Evolutionary conservation across 2,888 invertebrate species (phyloP).

Genomic region (Pristionchus fissidentatus): DNA sequence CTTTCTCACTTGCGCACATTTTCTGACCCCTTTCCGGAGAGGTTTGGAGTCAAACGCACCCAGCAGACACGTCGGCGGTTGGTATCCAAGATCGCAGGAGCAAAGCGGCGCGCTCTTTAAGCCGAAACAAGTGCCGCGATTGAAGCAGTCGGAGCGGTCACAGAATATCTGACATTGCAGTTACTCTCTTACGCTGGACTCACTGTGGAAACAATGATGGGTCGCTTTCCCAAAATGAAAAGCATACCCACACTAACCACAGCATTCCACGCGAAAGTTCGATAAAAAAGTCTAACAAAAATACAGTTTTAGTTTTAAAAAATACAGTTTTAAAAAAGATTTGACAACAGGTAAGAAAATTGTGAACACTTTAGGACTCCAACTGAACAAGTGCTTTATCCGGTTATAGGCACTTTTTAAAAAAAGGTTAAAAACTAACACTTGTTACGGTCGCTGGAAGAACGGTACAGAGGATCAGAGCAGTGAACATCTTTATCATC

Average conservation of each 20-base stretch:
- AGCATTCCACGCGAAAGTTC: background rate
- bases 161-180: constrained; percentile 1
- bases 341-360: background rate
- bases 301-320: background rate
- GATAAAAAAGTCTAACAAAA: background rate
- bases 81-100: constrained; percentile 7
- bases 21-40: too few species aligned
- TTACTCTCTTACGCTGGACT: too few species aligned
- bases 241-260: background rate
- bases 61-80: background rate
- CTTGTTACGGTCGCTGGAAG: too few species aligned
- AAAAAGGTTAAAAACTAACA: too few species aligned
- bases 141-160: constrained; percentile 21
- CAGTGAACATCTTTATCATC: too few species aligned
- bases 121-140: background rate
- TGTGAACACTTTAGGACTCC: too few species aligned
- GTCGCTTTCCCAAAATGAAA: background rate
- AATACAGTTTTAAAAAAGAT: background rate
- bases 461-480: too few species aligned
- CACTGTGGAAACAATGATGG: too few species aligned
- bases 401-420: too few species aligned
- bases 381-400: too few species aligned
- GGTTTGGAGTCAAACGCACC: too few species aligned
- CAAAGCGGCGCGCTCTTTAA: background rate
- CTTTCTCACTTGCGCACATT: too few species aligned